A percentile compares a stretch with the other conserved stretches of the same genome.
These are phyloP conservation scores for Isurus oxyrinchus DNA, from an alignment of 2,113 vertebrate genomes.

Conservation along the genomic window DNA sequence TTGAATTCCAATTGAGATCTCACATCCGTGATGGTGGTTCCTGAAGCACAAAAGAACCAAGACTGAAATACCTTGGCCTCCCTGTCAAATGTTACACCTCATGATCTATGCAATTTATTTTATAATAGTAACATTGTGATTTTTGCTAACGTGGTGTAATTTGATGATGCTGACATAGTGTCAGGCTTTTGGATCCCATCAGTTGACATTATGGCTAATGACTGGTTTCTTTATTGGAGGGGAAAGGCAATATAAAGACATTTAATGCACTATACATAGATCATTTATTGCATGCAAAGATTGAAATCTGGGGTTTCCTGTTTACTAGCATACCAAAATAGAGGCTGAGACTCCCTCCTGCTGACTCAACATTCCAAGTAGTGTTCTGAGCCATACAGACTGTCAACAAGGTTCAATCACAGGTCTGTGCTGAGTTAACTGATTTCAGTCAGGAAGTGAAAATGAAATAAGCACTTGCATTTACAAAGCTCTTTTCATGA, in stretches of 20 bases:
- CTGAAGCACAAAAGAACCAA: not conserved
- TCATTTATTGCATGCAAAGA: not conserved
- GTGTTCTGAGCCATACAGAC: not conserved
- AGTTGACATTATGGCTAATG: not conserved
- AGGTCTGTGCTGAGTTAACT: not conserved
- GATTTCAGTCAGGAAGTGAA: not conserved
- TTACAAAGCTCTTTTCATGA: not conserved
- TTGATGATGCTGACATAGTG: not conserved
- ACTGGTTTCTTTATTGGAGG: not conserved
- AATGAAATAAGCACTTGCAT: not conserved
- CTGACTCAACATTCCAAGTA: not conserved
- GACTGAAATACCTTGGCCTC: not conserved
- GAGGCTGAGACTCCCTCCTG: not conserved
- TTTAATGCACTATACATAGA: not conserved
- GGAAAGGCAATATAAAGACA: not conserved
- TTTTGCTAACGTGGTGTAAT: not conserved
- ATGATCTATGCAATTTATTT: not conserved
- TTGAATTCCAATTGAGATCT: not conserved
- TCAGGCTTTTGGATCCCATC: too few relatives aligned
- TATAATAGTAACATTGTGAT: not conserved
- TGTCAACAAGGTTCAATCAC: not conserved
- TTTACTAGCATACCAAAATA: not conserved
- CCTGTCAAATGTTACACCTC: not conserved
- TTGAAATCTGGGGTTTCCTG: not conserved
- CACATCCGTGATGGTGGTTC: not conserved